Conservation (phyloP, 2,797 vertebrate species). For the Halcyon leucocephala region DNA sequence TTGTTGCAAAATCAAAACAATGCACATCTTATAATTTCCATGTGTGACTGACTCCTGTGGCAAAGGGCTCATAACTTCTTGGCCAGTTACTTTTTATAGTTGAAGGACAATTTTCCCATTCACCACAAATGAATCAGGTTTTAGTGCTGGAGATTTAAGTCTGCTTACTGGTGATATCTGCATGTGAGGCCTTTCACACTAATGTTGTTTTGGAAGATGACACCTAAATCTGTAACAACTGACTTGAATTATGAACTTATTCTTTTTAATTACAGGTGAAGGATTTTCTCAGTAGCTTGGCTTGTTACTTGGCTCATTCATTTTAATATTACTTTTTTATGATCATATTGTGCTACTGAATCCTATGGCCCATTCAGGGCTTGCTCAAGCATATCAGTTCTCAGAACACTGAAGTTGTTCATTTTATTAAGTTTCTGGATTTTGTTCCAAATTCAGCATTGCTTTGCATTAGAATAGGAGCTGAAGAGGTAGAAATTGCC, state of each 20-base stretch:
- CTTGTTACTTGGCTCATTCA: neutral
- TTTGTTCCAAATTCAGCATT: neutral
- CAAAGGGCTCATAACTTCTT: neutral
- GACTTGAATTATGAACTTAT: neutral
- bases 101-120: neutral
- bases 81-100: neutral
- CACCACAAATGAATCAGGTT: neutral
- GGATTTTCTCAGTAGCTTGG: neutral
- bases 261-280: neutral
- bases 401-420: neutral
- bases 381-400: neutral
- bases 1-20: neutral
- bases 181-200: neutral
- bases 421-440: neutral
- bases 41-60: neutral
- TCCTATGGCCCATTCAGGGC: neutral
- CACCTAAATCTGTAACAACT: neutral
- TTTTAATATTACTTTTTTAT: neutral
- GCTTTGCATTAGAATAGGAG: neutral
- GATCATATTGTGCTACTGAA: neutral
- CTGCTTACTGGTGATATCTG: neutral
- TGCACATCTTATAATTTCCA: neutral
- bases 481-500: neutral
- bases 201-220: neutral
- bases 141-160: neutral